phyloP scores from a whole-genome alignment of 2,797 vertebrate species.

The Pyrocephalus nanus region DNA sequence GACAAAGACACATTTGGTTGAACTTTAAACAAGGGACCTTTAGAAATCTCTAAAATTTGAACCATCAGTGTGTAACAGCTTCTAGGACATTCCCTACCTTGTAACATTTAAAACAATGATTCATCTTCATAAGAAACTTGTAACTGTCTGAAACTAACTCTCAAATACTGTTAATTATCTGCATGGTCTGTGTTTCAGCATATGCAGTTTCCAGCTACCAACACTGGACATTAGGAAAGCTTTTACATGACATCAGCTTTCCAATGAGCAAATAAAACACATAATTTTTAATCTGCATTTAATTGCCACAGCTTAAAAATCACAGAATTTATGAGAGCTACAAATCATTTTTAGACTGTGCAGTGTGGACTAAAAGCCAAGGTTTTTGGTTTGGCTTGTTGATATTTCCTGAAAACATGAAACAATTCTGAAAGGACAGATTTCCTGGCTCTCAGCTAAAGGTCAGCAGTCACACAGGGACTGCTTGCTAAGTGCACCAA shows the following conservation, averaged over 20 bases:
- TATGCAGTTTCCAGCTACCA: neutral
- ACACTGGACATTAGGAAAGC: neutral
- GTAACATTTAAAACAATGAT: conserved; percentile 29
- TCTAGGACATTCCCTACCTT: neutral
- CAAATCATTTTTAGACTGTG: neutral
- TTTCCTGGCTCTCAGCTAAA: conserved; percentile 55
- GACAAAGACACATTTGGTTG: neutral
- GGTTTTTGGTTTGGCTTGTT: conserved; percentile 8
- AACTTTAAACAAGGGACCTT: conserved; percentile 17
- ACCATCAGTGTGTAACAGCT: neutral
- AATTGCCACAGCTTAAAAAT: neutral
- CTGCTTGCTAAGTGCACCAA: neutral
- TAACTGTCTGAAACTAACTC: conserved; percentile 26
- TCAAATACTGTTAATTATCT: conserved; percentile 1
- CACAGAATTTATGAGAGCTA: neutral
- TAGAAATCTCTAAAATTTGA: conserved; percentile 21
- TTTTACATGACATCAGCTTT: conserved; percentile 6
- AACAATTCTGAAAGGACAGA: conserved; percentile 45
- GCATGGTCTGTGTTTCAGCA: neutral
- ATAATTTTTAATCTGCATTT: neutral
- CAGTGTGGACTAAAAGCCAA: neutral
- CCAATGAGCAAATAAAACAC: neutral
- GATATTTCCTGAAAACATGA: conserved; percentile 50
- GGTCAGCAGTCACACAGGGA: conserved; percentile 49
- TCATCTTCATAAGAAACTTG: conserved; percentile 15